phyloP scores from a whole-genome alignment of 2,113 vertebrate species.

The Chloroceryle aenea region DNA sequence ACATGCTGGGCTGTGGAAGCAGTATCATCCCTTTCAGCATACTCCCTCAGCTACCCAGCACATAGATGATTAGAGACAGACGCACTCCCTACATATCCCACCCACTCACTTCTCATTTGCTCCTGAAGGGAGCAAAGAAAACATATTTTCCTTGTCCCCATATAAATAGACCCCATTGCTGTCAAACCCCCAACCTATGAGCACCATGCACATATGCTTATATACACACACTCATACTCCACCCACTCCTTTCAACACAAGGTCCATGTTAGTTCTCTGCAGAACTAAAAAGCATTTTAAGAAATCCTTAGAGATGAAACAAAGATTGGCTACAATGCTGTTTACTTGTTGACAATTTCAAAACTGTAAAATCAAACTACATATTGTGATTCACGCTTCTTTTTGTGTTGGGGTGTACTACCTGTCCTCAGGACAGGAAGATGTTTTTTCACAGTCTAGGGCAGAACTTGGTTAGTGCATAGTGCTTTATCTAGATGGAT shows the following conservation, averaged over 20 bases:
- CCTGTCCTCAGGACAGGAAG: not conserved
- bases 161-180: constrained; percentile 22
- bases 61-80: constrained; percentile 2
- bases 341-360: not conserved
- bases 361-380: not conserved
- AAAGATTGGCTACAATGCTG: not conserved
- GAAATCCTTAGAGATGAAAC: not conserved
- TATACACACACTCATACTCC: not conserved
- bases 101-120: constrained; percentile 32
- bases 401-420: not conserved
- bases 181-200: constrained; percentile 6
- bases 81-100: not conserved
- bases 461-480: not conserved
- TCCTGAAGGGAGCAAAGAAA: constrained; percentile 38
- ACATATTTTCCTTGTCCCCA: constrained; percentile 37
- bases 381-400: accelerated
- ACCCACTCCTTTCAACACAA: not conserved
- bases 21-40: not conserved
- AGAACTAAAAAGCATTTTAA: not conserved
- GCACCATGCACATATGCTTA: not conserved
- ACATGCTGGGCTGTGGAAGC: not conserved
- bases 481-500: not conserved
- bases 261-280: not conserved
- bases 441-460: not conserved
- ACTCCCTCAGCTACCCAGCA: not conserved